A percentile compares a stretch with the other conserved stretches of the same genome.
phyloP scores from a whole-genome alignment of 2,797 vertebrate species.

The Falco berigora region DNA sequence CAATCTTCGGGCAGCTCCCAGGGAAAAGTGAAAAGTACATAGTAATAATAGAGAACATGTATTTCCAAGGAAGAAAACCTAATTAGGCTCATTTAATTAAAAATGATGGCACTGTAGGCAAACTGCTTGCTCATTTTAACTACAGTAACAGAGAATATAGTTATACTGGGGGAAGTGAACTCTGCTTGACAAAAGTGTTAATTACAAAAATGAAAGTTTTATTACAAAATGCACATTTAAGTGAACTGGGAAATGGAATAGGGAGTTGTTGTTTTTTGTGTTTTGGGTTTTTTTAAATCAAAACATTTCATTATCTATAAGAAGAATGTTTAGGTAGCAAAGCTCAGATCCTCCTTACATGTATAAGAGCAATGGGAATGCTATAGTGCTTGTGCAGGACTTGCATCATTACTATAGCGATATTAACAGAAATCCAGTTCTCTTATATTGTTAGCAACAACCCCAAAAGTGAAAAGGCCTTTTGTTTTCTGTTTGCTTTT shows the following conservation, averaged over 20 bases:
- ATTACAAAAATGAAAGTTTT: constrained; percentile 33
- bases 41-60: neutral
- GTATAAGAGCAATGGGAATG: neutral
- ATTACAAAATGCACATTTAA: neutral
- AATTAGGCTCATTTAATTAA: constrained; percentile 60
- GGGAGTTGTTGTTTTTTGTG: neutral
- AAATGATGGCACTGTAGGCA: constrained; percentile 19
- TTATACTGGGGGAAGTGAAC: constrained; percentile 16
- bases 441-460: neutral
- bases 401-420: neutral
- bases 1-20: neutral
- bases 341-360: neutral
- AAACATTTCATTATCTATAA: constrained; percentile 30
- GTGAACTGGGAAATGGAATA: neutral
- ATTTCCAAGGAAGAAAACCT: constrained; percentile 18
- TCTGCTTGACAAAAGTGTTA: constrained; percentile 13
- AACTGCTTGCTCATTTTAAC: constrained; percentile 30
- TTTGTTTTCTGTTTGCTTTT: neutral
- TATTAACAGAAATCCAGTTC: neutral
- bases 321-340: constrained; percentile 5
- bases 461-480: neutral
- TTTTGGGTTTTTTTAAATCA: constrained; percentile 1
- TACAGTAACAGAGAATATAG: neutral
- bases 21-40: neutral
- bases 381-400: neutral